Evolutionary conservation across 2,113 vertebrate species (phyloP), one percentile per base, ranked within the genome.

Genomic region (Oreocharis arfaki): DNA sequence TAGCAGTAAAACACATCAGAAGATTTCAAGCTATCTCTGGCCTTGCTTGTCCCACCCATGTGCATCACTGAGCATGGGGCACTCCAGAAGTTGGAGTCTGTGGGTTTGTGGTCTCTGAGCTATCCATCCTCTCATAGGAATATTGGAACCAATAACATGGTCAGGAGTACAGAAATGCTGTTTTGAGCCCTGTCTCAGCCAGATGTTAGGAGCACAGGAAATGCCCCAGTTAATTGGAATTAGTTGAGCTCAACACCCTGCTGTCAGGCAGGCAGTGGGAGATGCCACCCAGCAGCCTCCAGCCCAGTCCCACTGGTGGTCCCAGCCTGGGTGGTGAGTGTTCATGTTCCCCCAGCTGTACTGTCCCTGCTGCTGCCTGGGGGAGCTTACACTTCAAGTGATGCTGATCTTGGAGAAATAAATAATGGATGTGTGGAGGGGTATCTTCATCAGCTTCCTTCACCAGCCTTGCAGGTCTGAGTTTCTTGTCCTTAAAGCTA

Each of bases 141-240:
- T 64, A 11, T 22, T 33, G 64, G 61, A 77, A 57, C 1, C 6
- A 26, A 3, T 26, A 69, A 20, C 1, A 0, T 15, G 19, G 24
- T 0, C 0, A 33, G 27, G 24, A 37, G 30, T 49, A 37, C 33
- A 37, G 69, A 61, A 81, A 14, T 2, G 1, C 32, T 79, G 19
- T 4, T 70, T 49, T 49, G 42, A 71, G 39, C 39, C 30, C 18
- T 73, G 26, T 63, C 59, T 63, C 44, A 46, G 7, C 13, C 63
- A 47, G 65, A 16, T 74, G 60, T 69, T 50, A 35, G 13, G 42
- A 75, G 52, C 61, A 30, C 2, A 6, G 32, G 52, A 59, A 88
- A 9, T 0, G 4, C 30, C 19, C 28, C 42, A 15, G 44, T 50
- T 47, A 73, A 8, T 10, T 42, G 44, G 16, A 68, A 35, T 55